Evolutionary conservation across 2,888 invertebrate genomes (phyloP).

Genomic region (Cheilosia vernalis): DNA sequence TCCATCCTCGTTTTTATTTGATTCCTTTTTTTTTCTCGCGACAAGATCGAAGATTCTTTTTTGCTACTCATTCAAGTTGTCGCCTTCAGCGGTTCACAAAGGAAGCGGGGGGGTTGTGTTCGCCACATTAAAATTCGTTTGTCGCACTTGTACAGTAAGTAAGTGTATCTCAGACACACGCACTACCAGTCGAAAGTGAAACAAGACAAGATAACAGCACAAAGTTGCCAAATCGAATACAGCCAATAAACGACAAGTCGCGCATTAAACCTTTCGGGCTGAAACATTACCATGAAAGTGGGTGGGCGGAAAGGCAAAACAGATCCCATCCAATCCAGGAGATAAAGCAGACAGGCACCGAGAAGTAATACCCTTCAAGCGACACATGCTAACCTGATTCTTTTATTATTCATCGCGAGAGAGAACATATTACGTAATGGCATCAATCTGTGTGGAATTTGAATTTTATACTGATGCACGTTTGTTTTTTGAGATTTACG

Average conservation of each 20-base stretch:
- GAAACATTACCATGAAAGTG: slow-evolving; percentile 36
- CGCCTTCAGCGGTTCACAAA: slow-evolving; percentile 57
- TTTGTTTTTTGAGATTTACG: slow-evolving; percentile 11
- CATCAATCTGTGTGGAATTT: slow-evolving; percentile 66
- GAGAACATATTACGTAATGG: slow-evolving; percentile 49
- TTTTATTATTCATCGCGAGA: slow-evolving; percentile 65
- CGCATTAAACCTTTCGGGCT: slow-evolving; percentile 64
- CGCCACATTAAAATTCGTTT: slow-evolving; percentile 74
- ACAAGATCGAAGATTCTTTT: slow-evolving; percentile 72
- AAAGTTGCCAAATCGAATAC: slow-evolving; percentile 68
- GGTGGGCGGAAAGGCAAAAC: slow-evolving; percentile 13
- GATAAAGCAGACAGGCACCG: slow-evolving; percentile 51
- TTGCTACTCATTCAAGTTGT: slow-evolving; percentile 64
- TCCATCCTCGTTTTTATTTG: slow-evolving; percentile 50
- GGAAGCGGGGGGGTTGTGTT: slow-evolving; percentile 41
- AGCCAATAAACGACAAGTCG: slow-evolving; percentile 71
- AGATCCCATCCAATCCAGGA: slow-evolving; percentile 32
- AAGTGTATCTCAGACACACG: slow-evolving; percentile 32
- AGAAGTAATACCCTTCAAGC: slow-evolving; percentile 70
- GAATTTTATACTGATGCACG: slow-evolving; percentile 43
- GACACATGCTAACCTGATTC: slow-evolving; percentile 43
- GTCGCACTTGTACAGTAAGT: slow-evolving; percentile 28
- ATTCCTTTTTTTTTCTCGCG: slow-evolving; percentile 45
- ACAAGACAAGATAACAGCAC: slow-evolving; percentile 49
- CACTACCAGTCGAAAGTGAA: slow-evolving; percentile 20